These are phyloP conservation scores for Thunnus albacares DNA, from an alignment of 2,797 vertebrate species.

Conservation along the genomic window DNA sequence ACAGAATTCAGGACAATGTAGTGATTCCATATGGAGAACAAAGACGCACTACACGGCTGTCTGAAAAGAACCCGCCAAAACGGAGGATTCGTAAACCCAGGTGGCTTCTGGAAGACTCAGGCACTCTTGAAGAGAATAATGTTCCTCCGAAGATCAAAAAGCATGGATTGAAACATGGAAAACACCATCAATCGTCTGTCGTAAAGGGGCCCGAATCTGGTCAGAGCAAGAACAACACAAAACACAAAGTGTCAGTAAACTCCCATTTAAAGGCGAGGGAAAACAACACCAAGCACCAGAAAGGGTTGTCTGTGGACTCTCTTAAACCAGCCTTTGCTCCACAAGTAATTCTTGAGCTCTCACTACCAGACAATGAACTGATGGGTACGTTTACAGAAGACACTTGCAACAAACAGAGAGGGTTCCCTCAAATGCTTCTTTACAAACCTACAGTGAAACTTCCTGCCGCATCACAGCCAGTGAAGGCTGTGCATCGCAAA, in stretches of 20 bases:
- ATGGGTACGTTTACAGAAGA: constrained; percentile 76
- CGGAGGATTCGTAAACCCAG: constrained; percentile 84
- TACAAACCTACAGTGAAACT: constrained; percentile 72
- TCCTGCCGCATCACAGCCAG: constrained; percentile 29
- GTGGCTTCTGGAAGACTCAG: constrained; percentile 87
- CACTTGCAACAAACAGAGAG: constrained; percentile 64
- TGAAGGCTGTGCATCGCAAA: constrained; percentile 66
- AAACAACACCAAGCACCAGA: constrained; percentile 53
- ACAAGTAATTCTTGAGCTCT: constrained; percentile 83
- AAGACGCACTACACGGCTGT: constrained; percentile 79
- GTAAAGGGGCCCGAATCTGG: constrained; percentile 45
- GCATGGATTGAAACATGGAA: constrained; percentile 71
- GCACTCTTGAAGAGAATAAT: constrained; percentile 72
- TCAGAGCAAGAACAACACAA: constrained; percentile 61
- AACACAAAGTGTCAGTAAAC: constrained; percentile 59
- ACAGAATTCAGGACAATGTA: constrained; percentile 75
- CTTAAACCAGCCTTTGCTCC: constrained; percentile 45
- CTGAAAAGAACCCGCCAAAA: constrained; percentile 82
- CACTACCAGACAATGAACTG: constrained; percentile 87
- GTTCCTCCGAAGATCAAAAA: constrained; percentile 66
- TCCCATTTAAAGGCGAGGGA: constrained; percentile 49
- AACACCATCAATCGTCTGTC: constrained; percentile 42
- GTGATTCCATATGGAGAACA: constrained; percentile 66
- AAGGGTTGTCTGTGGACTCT: constrained; percentile 44
- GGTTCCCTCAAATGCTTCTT: constrained; percentile 73